These are phyloP conservation scores for Zelleria hepariella DNA, from an alignment of 2,888 invertebrate species.

Conservation along the genomic window DNA sequence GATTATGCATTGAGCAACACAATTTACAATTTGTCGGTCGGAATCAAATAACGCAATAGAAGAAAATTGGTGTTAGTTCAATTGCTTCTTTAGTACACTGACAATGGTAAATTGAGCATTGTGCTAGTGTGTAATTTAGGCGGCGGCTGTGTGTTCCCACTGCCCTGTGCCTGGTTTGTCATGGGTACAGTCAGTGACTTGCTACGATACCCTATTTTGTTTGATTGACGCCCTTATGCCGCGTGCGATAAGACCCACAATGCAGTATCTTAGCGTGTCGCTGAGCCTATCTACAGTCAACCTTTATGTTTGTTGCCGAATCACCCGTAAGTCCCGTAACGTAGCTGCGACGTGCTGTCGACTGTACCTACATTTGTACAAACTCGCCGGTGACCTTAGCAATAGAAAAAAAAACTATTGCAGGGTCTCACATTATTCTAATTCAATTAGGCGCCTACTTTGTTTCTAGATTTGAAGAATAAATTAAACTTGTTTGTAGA, in stretches of 20 bases:
- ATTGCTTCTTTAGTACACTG: constrained; percentile 21
- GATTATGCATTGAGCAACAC: neutral
- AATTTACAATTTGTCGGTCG: neutral
- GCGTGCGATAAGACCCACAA: no score
- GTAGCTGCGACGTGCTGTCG: neutral
- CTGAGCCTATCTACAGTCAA: no score
- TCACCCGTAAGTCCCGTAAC: no score
- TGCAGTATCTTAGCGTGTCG: no score
- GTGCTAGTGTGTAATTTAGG: constrained; percentile 22
- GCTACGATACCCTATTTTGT: no score
- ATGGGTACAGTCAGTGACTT: no score
- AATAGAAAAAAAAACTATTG: neutral
- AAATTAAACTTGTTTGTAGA: neutral
- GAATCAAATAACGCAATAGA: constrained; percentile 25
- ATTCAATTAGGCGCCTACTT: neutral
- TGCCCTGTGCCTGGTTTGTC: neutral
- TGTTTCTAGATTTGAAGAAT: neutral
- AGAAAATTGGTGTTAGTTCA: constrained; percentile 20
- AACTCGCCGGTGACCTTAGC: neutral
- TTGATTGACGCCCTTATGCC: no score
- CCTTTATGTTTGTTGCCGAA: no score
- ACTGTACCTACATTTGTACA: neutral
- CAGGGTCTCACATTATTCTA: neutral
- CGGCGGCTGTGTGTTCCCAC: constrained; percentile 2
- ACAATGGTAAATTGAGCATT: constrained; percentile 19